These are phyloP conservation scores for Dromaius novaehollandiae DNA, from an alignment of 2,113 vertebrate genomes.

Conservation along the genomic window DNA sequence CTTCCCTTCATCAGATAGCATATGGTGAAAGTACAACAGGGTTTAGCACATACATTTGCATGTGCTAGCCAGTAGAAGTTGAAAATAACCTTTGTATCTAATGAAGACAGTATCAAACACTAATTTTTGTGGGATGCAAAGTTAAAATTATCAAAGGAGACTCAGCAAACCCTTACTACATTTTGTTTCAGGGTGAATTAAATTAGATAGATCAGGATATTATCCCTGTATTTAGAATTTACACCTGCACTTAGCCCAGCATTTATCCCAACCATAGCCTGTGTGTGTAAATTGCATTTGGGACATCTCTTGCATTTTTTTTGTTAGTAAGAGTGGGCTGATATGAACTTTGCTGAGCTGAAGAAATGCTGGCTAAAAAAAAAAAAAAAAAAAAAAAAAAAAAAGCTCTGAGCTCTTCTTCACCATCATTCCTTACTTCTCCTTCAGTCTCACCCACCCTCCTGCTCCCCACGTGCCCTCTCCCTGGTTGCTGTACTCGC, in stretches of 20 bases:
- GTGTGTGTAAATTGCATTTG: not conserved
- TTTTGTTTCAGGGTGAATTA: not conserved
- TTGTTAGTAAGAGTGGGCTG: not conserved
- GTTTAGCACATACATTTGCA: not conserved
- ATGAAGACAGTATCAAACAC: not conserved
- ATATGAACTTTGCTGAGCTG: not conserved
- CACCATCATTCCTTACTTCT: not conserved
- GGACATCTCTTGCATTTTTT: not conserved
- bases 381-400: not conserved
- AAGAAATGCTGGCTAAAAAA: not conserved
- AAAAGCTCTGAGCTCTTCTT: not conserved
- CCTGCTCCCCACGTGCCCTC: not conserved
- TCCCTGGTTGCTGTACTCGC: not conserved
- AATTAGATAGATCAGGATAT: not conserved
- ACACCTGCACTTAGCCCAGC: not conserved
- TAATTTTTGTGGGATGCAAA: not conserved
- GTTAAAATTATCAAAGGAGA: not conserved
- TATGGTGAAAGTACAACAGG: not conserved
- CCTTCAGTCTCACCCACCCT: not conserved
- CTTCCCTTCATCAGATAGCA: not conserved
- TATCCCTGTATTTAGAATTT: not conserved
- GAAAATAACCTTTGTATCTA: not conserved
- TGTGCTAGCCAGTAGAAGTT: not conserved
- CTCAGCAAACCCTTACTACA: not conserved
- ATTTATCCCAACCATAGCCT: not conserved